Evolutionary conservation across 2,888 invertebrate species (phyloP), one percentile per base, ranked within the genome.

Genomic region (Pseudanteris insignis): DNA sequence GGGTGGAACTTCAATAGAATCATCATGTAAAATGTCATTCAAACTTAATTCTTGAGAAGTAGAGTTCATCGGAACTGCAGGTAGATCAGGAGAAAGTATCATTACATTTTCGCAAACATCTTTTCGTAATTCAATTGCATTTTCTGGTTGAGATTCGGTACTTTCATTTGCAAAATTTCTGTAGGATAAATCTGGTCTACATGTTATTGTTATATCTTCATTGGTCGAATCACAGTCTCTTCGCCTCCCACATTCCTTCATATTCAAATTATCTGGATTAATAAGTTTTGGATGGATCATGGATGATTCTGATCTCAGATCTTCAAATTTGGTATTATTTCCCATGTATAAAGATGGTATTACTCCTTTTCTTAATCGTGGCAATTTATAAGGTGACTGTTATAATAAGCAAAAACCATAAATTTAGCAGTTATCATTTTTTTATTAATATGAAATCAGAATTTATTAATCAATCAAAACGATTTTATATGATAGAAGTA

Each of bases 381-480:
- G 57, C 1, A 57, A 11, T 44, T 57, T 57, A 21, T 57, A 57
- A 1, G 57, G 57, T 25, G 57, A 57, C 57, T 57, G 33, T n/a
- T n/a, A n/a, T n/a, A n/a, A n/a, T n/a, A n/a, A n/a, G n/a, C n/a
- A n/a, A n/a, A n/a, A n/a, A n/a, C n/a, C n/a, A n/a, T n/a, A n/a
- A n/a, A n/a, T n/a, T n/a, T n/a, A n/a, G n/a, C 1, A 34, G 11
- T 29, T 29, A 29, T 29, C 11, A 13, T 8, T 30, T 12, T 12
- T 7, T 2, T 30, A 13, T 10, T 15, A 14, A 18, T 15, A 15
- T 9, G 9, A 15, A 33, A 15, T 15, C n/a, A n/a, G n/a, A n/a
- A n/a, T n/a, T n/a, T n/a, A n/a, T n/a, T n/a, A n/a, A n/a, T n/a
- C n/a, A n/a, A n/a, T n/a, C n/a, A n/a, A n/a, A n/a, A n/a, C n/a